Evolutionary conservation across 2,113 vertebrate genomes (phyloP).

Genomic region (Synodontis membranacea): DNA sequence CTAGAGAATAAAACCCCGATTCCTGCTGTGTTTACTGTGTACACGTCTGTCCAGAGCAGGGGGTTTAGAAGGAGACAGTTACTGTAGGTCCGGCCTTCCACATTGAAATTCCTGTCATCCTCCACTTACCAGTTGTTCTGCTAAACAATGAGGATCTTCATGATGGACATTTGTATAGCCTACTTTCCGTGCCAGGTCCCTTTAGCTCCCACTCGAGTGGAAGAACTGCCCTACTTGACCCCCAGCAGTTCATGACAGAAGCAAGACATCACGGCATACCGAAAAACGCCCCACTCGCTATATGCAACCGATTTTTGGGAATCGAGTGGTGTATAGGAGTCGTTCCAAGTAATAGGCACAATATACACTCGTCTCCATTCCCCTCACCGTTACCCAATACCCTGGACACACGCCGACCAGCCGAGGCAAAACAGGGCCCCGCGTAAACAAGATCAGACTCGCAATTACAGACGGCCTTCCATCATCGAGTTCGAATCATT

Average conservation of each 20-base stretch:
- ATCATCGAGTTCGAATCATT: conserved; percentile 25
- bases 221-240: conserved; percentile 62
- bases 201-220: conserved; percentile 63
- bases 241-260: conserved; percentile 13
- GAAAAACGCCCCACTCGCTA: conserved; percentile 66
- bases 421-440: neutral
- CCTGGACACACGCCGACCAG: conserved; percentile 28
- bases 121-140: conserved; percentile 21
- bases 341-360: conserved; percentile 19
- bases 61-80: conserved; percentile 27
- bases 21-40: neutral
- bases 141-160: conserved; percentile 64
- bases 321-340: neutral
- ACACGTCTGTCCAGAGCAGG: neutral
- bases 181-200: conserved; percentile 62
- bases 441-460: conserved; percentile 29
- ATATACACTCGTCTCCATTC: neutral
- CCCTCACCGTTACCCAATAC: conserved; percentile 37
- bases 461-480: conserved; percentile 27
- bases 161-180: conserved; percentile 65
- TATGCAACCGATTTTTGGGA: conserved; percentile 56
- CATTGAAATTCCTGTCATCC: conserved; percentile 59
- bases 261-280: conserved; percentile 41
- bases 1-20: neutral
- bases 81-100: conserved; percentile 43